Evolutionary conservation across 1,140 invertebrate genomes (phyloP), one percentile per base, ranked within the genome.

Genomic region (Drosophila neocordata): DNA sequence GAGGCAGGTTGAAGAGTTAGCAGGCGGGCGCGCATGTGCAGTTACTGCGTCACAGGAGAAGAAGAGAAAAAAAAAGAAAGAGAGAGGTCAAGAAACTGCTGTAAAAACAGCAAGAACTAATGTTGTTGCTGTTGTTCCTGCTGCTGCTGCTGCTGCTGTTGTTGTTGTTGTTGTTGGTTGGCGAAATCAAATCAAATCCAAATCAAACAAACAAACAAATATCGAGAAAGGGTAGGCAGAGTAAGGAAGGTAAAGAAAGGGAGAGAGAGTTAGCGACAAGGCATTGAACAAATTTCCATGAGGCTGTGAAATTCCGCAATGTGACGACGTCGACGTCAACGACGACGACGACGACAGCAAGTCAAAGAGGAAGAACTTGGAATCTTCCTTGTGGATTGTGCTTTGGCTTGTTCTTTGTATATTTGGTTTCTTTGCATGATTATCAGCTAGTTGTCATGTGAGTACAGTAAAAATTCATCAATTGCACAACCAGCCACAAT

Each of bases 261-360:
- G 27, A 59, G 41, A 58, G 31, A 13, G 18, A 37, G 13, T n/a
- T 48, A 57, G 68, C 68, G 72, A 87, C 82, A 87, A 88, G 83
- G 69, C 68, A 79, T 88, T 79, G 83, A 87, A 87, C 83, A 87
- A 87, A 87, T 87, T 87, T 87, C 83, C 83, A 88, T 87, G 83
- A 72, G 74, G 83, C 79, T 87, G 83, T 79, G 72, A 88, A 87
- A 87, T 88, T 87, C 83, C 83, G 67, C 75, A 66, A 65, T 70
- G 69, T 61, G 62, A 69, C 55, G 73, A 66, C 74, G 61, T 65
- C 72, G 63, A 74, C n/a, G n/a, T n/a, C n/a, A n/a, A n/a, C n/a
- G 62, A 69, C 55, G 73, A 66, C 74, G 61, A 66, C 72, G 63
- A 74, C 71, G 57, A 65, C 56, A 44, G 76, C 73, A 59, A 48